Evolutionary conservation across 1,140 invertebrate genomes (phyloP), one percentile per base, ranked within the genome.

Genomic region (Bombyx mandarina): DNA sequence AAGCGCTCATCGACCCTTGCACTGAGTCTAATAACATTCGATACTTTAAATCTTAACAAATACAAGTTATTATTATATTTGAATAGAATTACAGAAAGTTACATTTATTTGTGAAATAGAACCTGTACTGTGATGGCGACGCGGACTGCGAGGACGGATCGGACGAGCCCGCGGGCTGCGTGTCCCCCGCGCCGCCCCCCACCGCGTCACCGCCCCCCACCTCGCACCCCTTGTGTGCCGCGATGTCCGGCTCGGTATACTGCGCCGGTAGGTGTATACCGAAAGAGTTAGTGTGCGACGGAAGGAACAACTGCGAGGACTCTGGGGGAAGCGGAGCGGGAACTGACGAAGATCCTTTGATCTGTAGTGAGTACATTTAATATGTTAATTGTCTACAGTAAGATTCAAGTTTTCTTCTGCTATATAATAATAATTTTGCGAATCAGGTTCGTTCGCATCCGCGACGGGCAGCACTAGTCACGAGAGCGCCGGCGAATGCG

Each of bases 121-220:
- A 91, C 5, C 91, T 93, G 90, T 93, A 93, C 66, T 97, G 95
- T 79, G 95, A 97, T 72, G 95, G 95, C 0, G 94, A 96, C 69
- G 89, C 91, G 54, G 94, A 96, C 77, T 95, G 94, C 80, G 89
- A 90, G 6, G 95, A 96, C 78, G 91, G 91, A 0, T 92, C 92
- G n/a, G 95, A 96, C 79, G 95, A 96, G 85, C 93, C 93, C 10
- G 88, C 90, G 8, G 90, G 91, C 60, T 96, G 95, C 70, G 61
- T 66, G 44, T 43, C 62, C 44, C 9, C 56, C 10, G 8, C 58
- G 8, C 43, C 52, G n/a, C n/a, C 53, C 10, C n/a, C 45, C 1
- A 18, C 62, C 7, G 76, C 76, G 54, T 63, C 66, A 26, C 9
- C 52, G 22, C 52, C 45, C 66, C 10, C 18, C 45, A 18, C 54